Evolutionary conservation across 1,140 invertebrate species (phyloP).

Genomic region (Subanguina moxae): DNA sequence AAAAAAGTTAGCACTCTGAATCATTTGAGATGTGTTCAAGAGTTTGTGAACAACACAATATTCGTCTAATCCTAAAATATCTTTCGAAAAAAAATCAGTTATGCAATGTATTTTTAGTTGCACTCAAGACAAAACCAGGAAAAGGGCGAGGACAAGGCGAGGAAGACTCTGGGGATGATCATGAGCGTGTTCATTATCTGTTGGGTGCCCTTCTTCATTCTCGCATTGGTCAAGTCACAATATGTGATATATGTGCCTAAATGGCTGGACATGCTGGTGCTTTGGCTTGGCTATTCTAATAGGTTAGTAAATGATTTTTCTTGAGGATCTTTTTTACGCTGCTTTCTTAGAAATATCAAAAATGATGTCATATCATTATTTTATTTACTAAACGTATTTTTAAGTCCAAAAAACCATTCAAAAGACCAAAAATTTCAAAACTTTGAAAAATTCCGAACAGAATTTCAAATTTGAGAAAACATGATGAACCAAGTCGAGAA

Average conservation of each 20-base stretch:
- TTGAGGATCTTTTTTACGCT: slow-evolving; percentile 4
- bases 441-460: not conserved
- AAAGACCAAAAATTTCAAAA: too few relatives aligned
- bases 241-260: slow-evolving; percentile 52
- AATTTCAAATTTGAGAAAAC: too few relatives aligned
- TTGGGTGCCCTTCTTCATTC: slow-evolving; percentile 90
- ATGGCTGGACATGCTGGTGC: slow-evolving; percentile 59
- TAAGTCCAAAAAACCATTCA: too few relatives aligned
- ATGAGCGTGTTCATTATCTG: slow-evolving; percentile 87
- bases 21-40: too few relatives aligned
- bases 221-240: slow-evolving; percentile 54
- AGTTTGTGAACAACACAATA: too few relatives aligned
- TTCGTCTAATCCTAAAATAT: slow-evolving; percentile 24
- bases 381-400: not conserved
- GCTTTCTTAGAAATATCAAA: too few relatives aligned
- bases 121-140: slow-evolving; percentile 35
- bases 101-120: slow-evolving; percentile 38
- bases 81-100: too few relatives aligned
- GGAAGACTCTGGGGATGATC: slow-evolving; percentile 90
- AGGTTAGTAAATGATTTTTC: slow-evolving; percentile 48
- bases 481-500: too few relatives aligned
- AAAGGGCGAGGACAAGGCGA: slow-evolving; percentile 51
- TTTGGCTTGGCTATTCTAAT: slow-evolving; percentile 64
- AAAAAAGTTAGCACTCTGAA: too few relatives aligned
- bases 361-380: too few relatives aligned